Base-by-base conservation (phyloP, 2,113 vertebrate species). In the Oophaga pumilio region DNA sequence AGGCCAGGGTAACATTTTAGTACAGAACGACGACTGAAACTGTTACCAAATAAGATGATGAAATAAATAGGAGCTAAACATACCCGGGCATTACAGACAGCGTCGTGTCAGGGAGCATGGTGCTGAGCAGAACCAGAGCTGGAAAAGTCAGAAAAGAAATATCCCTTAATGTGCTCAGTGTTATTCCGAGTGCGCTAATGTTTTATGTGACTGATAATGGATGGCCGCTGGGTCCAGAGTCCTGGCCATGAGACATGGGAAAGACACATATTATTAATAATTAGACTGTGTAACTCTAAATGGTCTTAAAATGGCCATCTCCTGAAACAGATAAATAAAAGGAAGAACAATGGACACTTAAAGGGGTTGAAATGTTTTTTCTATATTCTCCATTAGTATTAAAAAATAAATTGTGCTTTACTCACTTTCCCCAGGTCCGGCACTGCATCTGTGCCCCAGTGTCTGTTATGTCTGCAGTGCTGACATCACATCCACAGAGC, bases 11-110 rank as follows among this genome's bases (percentile, higher is more conserved):
- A 13, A 13, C 12, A 24, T 68, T 68, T 68, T 26, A 14, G 20
- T 68, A 68, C 64, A 66, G 64, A 6, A 4, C 14, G 17, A 2
- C 14, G 26, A 71, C 12, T 33, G 68, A 71, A 33, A 17, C 33
- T 33, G 68, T 33, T 71, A 71, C 68, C 68, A 71, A 28, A 71
- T 64, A 71, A 71, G 68, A 33, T 71, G 68, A 28, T 71, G 68
- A 2, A 71, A 71, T 33, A 71, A 33, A 33, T 56, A 56, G 53
- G 53, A 56, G 9, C 53, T 9, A 56, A 13, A 13, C 53, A 56
- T 56, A 56, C 22, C 0, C 20, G n/a, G 62, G 22, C 18, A 64
- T 64, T 64, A 64, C 62, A 64, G 62, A 71, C n/a, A 71, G 17
- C 17, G 8, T 71, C 2, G 14, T 71, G 24, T 33, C 68, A 33